phyloP scores from a whole-genome alignment of 2,113 vertebrate genomes.

The Panthera leo region DNA sequence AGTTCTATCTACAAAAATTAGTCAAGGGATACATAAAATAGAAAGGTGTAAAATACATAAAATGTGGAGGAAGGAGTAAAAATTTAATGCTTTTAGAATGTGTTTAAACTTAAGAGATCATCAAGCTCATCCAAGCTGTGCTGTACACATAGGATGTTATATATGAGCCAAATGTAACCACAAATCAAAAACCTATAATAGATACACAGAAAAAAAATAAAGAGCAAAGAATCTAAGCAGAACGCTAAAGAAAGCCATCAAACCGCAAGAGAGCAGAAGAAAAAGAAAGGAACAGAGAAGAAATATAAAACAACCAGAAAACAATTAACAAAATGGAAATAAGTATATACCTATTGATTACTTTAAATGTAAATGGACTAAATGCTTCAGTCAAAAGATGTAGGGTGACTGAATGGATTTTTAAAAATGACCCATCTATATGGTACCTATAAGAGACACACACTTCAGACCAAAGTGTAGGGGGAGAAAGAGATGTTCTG shows the following conservation, averaged over 20 bases:
- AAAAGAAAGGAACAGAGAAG: background rate
- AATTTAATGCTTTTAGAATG: background rate
- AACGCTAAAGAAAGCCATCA: background rate
- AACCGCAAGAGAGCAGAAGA: background rate
- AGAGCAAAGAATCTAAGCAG: background rate
- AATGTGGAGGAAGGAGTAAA: background rate
- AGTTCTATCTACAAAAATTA: background rate
- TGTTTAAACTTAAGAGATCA: background rate
- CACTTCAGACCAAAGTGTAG: background rate
- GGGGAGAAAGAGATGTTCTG: background rate
- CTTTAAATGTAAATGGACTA: background rate
- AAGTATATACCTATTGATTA: background rate
- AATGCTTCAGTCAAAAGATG: background rate
- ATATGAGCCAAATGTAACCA: background rate
- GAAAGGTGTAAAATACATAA: background rate
- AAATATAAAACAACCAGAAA: background rate
- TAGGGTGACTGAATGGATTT: background rate
- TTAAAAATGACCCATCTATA: background rate
- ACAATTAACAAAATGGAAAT: background rate
- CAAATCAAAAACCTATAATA: background rate
- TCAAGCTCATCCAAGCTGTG: background rate
- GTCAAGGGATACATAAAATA: background rate
- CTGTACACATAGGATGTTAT: background rate
- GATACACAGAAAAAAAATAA: background rate
- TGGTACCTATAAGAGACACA: background rate